Conservation (phyloP, 2,113 vertebrate genomes). For the Vireo altiloquus region DNA sequence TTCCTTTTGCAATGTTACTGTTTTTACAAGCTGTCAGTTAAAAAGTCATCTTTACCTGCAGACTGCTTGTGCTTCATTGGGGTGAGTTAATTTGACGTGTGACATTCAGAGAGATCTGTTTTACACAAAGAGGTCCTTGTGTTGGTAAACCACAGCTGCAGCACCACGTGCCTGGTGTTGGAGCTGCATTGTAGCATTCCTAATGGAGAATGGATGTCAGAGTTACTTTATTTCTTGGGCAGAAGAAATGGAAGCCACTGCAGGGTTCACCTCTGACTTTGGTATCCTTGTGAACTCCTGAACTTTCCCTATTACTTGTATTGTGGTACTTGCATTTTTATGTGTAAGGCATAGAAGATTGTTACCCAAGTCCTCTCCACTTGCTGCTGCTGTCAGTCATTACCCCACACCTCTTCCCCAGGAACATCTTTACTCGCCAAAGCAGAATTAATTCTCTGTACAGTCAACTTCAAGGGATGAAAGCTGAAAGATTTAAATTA, state of each 20-base stretch:
- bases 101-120: neutral
- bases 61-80: neutral
- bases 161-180: neutral
- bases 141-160: neutral
- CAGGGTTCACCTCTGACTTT: neutral
- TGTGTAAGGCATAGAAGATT: neutral
- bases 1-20: neutral
- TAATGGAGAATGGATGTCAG: neutral
- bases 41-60: neutral
- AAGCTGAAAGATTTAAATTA: neutral
- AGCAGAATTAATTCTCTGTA: rapidly evolving
- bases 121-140: neutral
- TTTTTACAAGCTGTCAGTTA: neutral
- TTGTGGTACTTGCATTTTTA: neutral
- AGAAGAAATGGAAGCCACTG: neutral
- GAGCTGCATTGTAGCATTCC: neutral
- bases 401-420: neutral
- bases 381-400: neutral
- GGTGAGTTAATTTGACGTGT: neutral
- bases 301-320: neutral
- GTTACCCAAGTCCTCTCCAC: neutral
- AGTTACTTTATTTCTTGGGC: neutral
- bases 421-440: neutral
- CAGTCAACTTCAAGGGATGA: neutral
- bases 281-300: neutral